A percentile compares a stretch with the other conserved stretches of the same genome.
phyloP scores from a whole-genome alignment of 2,113 vertebrate genomes.

The Paedocypris sp. region DNA sequence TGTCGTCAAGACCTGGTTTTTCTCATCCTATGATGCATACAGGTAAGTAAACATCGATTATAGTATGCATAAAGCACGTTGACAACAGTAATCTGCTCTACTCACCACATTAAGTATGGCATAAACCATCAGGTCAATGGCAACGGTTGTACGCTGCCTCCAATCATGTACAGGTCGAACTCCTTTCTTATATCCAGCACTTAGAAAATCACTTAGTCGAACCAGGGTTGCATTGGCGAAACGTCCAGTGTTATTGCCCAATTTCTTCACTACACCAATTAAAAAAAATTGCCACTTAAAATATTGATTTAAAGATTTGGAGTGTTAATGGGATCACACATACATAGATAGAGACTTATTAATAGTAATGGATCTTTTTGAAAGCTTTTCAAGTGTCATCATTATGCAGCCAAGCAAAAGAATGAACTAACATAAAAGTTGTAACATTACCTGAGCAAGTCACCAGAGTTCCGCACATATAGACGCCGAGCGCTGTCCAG shows the following conservation, averaged over 20 bases:
- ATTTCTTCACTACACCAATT: constrained; percentile 46
- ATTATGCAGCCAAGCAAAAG: neutral
- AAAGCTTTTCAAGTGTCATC: neutral
- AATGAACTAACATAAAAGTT: neutral
- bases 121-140: constrained; percentile 90
- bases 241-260: constrained; percentile 7
- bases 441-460: constrained; percentile 36
- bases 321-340: neutral
- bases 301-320: neutral
- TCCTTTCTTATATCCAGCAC: constrained; percentile 73
- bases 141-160: constrained; percentile 73
- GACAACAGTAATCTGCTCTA: neutral
- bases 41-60: neutral
- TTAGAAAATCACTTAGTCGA: constrained; percentile 66
- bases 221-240: constrained; percentile 63
- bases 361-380: neutral
- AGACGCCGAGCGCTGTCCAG: constrained; percentile 26
- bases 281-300: neutral
- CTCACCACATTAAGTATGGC: constrained; percentile 92
- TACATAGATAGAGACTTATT: neutral
- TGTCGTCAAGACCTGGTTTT: constrained; percentile 94
- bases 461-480: neutral
- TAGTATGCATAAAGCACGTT: neutral
- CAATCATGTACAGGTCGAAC: constrained; percentile 84
- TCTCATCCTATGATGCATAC: constrained; percentile 73